Evolutionary conservation across 2,113 vertebrate species (phyloP).

Genomic region (Nerophis ophidion): DNA sequence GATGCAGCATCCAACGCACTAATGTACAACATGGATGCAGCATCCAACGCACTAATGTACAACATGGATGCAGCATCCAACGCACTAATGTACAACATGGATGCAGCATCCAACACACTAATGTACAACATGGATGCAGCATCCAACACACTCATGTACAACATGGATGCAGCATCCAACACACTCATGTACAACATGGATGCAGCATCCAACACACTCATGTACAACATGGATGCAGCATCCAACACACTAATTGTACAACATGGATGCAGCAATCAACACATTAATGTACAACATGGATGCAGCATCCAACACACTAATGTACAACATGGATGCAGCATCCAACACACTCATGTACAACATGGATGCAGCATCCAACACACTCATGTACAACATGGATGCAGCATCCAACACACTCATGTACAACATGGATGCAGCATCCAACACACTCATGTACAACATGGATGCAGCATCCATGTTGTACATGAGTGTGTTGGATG

Average conservation of each 20-base stretch:
- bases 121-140: constrained; percentile 44
- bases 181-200: constrained; percentile 56
- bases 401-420: constrained; percentile 39
- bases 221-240: constrained; percentile 43
- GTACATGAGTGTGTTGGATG: no score
- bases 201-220: constrained; percentile 39
- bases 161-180: constrained; percentile 33
- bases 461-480: constrained; percentile 9
- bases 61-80: constrained; percentile 35
- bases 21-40: constrained; percentile 46
- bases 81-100: constrained; percentile 59
- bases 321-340: constrained; percentile 43
- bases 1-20: constrained; percentile 35
- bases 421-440: constrained; percentile 43
- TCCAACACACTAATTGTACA: no score
- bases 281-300: constrained; percentile 57
- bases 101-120: constrained; percentile 37
- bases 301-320: constrained; percentile 39
- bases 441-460: constrained; percentile 65
- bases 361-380: constrained; percentile 31
- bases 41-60: constrained; percentile 57
- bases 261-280: constrained; percentile 22
- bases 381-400: constrained; percentile 54
- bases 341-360: constrained; percentile 63
- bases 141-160: constrained; percentile 60